A percentile compares a stretch with the other conserved stretches of the same genome.
Conservation (phyloP, 2,113 vertebrate genomes). For the Cranoglanis bouderius region DNA sequence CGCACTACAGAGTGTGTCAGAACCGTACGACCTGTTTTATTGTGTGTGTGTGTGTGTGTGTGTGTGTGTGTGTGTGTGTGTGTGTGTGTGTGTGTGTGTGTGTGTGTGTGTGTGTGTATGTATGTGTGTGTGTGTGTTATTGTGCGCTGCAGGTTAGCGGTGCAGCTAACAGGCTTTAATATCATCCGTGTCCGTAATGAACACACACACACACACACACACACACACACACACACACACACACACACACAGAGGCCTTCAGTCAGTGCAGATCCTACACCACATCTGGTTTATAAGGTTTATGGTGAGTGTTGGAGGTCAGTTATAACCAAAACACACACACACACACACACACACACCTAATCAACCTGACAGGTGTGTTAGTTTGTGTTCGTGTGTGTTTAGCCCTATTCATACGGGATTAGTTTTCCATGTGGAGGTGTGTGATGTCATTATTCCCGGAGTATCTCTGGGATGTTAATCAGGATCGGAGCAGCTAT, state of each 20-base stretch:
- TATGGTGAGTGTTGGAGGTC: background rate
- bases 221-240: background rate
- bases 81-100: no score
- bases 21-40: background rate
- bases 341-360: background rate
- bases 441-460: background rate
- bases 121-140: background rate
- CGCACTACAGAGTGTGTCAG: background rate
- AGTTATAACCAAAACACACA: background rate
- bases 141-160: background rate
- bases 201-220: background rate
- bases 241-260: background rate
- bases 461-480: background rate
- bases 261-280: background rate
- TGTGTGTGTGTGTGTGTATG: background rate
- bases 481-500: background rate
- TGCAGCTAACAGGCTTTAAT: background rate
- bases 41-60: no score
- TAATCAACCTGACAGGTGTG: no score
- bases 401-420: no score
- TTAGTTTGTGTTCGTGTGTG: no score
- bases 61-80: no score
- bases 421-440: no score
- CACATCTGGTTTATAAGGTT: background rate
- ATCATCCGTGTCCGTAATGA: background rate